Evolutionary conservation across 2,113 vertebrate species (phyloP).

Genomic region (Rhagologus leucostigma): DNA sequence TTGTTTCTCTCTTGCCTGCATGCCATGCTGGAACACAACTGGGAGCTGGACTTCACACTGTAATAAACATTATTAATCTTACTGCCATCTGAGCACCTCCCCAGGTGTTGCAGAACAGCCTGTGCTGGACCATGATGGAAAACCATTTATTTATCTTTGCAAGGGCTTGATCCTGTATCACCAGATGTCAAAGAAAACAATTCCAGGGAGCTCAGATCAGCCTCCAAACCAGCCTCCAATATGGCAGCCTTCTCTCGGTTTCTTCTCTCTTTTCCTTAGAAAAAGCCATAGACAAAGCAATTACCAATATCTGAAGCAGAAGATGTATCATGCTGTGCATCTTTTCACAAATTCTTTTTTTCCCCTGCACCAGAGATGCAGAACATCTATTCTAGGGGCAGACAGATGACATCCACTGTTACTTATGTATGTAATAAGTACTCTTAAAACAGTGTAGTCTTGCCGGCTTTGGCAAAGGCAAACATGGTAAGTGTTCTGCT

Average conservation of each 20-base stretch:
- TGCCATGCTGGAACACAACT: neutral
- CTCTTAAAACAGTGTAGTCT: neutral
- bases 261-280: neutral
- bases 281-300: neutral
- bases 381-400: neutral
- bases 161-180: neutral
- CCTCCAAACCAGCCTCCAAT: neutral
- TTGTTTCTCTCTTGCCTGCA: neutral
- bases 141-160: neutral
- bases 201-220: neutral
- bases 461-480: slow-evolving; percentile 3
- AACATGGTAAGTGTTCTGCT: slow-evolving; percentile 8
- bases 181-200: neutral
- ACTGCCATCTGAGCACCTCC: neutral
- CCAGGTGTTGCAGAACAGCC: neutral
- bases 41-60: neutral
- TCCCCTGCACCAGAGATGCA: neutral
- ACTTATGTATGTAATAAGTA: neutral
- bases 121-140: neutral
- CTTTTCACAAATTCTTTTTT: neutral
- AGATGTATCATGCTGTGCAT: neutral
- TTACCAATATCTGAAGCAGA: neutral
- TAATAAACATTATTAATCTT: neutral
- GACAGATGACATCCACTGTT: neutral
- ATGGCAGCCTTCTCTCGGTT: neutral